Evolutionary conservation across 2,888 invertebrate genomes (phyloP), one percentile per base, ranked within the genome.

Genomic region (Eupithecia inturbata): DNA sequence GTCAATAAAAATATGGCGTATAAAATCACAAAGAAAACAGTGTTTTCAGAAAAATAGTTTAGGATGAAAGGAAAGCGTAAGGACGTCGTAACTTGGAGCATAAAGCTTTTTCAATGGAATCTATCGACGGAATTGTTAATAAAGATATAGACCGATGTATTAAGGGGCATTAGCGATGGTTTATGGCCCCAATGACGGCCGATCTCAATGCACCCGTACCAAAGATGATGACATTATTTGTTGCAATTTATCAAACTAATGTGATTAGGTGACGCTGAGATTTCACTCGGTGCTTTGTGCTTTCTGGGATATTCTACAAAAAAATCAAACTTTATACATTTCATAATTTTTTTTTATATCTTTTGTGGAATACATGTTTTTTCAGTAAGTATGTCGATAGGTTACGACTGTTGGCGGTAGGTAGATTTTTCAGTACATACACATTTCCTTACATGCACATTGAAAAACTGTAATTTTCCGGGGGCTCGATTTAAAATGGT

Each of bases 11-110:
- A 92, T 90, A 93, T 91, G 87, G 90, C 90, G 89, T 91, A 93
- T 89, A 88, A 93, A 93, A 93, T 91, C 87, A 90, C 87, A 93
- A 93, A 93, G 94, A 93, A 93, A 93, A 93, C 92, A 92, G 86
- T 91, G 90, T 94, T 94, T 94, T 93, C 91, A 92, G 92, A 92
- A 93, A 89, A 89, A 93, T 93, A 91, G 91, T 94, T 89, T 85
- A 80, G 89, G 82, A 91, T 92, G 90, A 92, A 93, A 92, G 91
- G 90, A 91, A 92, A 92, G 91, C 89, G 89, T 91, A 91, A 91
- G 89, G 86, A 84, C 84, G 88, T 93, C 94, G 93, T 94, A 92
- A 94, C 89, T 89, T 82, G 75, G 88, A 84, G 85, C 91, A 91
- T 94, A 93, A 94, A 94, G 88, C 89, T 77, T 90, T 88, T 92